phyloP scores from a whole-genome alignment of 2,797 vertebrate species.

The Pantherophis vulpinus region DNA sequence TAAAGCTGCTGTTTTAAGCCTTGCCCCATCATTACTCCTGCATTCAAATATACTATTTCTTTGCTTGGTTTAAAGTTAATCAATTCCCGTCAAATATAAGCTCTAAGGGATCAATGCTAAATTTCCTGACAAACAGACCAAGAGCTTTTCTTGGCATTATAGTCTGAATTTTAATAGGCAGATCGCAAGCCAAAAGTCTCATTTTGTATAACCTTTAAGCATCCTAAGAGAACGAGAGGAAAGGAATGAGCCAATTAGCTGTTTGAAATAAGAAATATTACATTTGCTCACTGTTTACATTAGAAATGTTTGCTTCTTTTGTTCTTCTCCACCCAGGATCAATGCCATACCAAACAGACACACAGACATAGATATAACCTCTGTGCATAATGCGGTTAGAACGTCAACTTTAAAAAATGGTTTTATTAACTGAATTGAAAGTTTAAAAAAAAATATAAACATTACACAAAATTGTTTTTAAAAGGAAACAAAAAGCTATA shows the following conservation, averaged over 20 bases:
- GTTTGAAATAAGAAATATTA: slow-evolving; percentile 43
- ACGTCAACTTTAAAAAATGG: neutral
- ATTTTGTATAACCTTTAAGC: slow-evolving; percentile 44
- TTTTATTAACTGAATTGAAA: neutral
- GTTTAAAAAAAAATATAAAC: neutral
- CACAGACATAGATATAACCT: neutral
- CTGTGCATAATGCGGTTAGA: neutral
- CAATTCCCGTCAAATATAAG: slow-evolving; percentile 22
- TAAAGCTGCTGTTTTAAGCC: neutral
- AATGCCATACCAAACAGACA: neutral
- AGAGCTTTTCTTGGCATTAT: slow-evolving; percentile 8
- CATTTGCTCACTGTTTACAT: slow-evolving; percentile 32
- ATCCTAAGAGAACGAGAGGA: slow-evolving; percentile 35
- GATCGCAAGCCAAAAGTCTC: slow-evolving; percentile 51
- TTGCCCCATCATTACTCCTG: slow-evolving; percentile 1
- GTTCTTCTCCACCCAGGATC: neutral
- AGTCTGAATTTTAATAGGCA: slow-evolving; percentile 29
- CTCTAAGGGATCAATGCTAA: slow-evolving; percentile 40
- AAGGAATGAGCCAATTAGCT: slow-evolving; percentile 37
- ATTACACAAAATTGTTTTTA: neutral
- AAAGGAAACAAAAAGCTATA: neutral
- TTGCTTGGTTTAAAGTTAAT: slow-evolving; percentile 39
- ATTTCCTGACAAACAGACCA: slow-evolving; percentile 49
- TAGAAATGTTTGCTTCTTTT: slow-evolving; percentile 35
- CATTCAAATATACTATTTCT: slow-evolving; percentile 40